Evolutionary conservation across 37 sponge, comb jelly and placozoan genomes (phyloP).

Genomic region (Aphrocallistes beatrix): DNA sequence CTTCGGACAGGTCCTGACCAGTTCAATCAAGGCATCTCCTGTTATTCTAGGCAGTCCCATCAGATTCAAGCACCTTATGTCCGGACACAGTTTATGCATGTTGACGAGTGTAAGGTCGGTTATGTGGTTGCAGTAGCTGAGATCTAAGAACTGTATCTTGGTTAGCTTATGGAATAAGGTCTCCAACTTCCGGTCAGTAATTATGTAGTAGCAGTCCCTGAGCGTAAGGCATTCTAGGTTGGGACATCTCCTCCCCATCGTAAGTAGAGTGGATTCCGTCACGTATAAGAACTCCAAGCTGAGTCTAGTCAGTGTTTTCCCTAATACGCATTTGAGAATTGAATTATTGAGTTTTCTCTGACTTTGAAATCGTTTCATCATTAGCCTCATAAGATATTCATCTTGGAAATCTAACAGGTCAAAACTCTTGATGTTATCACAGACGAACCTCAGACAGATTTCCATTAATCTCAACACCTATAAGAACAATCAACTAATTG

Average conservation of each 20-base stretch:
- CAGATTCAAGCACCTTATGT: neutral
- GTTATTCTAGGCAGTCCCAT: neutral
- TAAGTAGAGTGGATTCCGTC: neutral
- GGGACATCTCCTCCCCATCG: neutral
- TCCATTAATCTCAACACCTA: neutral
- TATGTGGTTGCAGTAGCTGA: neutral
- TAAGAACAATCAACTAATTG: neutral
- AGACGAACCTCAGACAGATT: neutral
- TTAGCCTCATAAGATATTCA: slow-evolving; percentile 10
- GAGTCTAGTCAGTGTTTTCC: neutral
- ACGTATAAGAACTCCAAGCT: slow-evolving; percentile 10
- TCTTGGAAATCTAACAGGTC: neutral
- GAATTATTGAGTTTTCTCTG: neutral
- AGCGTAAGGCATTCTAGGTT: neutral
- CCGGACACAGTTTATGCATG: neutral
- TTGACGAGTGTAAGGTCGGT: neutral
- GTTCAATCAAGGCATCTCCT: neutral
- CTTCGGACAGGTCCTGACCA: neutral
- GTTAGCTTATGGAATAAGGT: neutral
- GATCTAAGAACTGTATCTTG: neutral
- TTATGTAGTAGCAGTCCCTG: neutral
- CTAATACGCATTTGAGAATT: neutral
- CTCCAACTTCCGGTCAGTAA: neutral
- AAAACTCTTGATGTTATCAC: slow-evolving; percentile 16
- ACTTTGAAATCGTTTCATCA: neutral